These are phyloP conservation scores for Clarias batrachus DNA, from an alignment of 2,113 vertebrate genomes.

Conservation along the genomic window DNA sequence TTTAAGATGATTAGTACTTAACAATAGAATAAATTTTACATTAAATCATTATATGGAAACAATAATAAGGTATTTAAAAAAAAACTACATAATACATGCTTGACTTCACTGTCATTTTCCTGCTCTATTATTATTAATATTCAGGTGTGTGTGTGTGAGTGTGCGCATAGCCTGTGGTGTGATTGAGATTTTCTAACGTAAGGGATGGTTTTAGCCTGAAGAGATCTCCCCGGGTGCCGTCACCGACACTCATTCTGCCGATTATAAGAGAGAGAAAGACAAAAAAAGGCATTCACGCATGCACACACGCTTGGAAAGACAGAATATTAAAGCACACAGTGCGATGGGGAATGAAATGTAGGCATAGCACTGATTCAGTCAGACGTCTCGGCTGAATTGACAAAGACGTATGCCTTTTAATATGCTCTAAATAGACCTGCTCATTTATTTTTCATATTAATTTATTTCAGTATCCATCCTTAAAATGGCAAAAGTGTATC, in stretches of 20 bases:
- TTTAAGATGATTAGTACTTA: neutral
- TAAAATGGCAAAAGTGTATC: neutral
- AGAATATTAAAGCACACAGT: neutral
- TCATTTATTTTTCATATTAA: neutral
- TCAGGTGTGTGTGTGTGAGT: neutral
- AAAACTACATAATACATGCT: neutral
- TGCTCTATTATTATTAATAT: neutral
- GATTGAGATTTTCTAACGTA: neutral
- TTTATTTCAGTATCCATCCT: neutral
- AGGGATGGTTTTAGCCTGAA: conserved; percentile 5
- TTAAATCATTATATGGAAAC: neutral
- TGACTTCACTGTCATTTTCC: neutral
- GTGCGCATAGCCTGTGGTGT: neutral
- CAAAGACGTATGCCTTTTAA: neutral
- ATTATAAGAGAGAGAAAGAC: conserved; percentile 9
- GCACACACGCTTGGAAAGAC: neutral
- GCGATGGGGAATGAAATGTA: neutral
- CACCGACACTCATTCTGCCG: conserved; percentile 10
- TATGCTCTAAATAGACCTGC: neutral
- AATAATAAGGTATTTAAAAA: neutral
- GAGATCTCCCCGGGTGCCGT: neutral
- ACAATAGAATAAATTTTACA: neutral
- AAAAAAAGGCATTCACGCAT: neutral
- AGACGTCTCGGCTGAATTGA: neutral
- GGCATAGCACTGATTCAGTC: neutral